Percentiles rank a stretch among this genome's conserved stretches.
phyloP scores from a whole-genome alignment of 2,113 vertebrate genomes.

The Scomber japonicus region DNA sequence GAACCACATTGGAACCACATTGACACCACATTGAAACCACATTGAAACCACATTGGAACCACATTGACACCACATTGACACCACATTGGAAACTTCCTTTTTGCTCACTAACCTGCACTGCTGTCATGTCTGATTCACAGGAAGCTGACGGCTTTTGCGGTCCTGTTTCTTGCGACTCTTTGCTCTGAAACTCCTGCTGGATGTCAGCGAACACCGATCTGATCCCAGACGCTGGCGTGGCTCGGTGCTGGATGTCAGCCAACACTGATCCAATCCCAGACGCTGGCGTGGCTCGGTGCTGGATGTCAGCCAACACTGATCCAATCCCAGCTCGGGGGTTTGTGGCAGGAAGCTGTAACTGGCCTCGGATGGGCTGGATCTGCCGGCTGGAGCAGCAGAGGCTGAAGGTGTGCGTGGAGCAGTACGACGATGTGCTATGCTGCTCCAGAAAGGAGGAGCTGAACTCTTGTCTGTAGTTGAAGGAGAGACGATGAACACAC shows the following conservation, averaged over 20 bases:
- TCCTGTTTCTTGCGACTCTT: conserved; percentile 6
- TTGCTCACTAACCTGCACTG: conserved; percentile 40
- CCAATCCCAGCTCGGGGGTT: conserved; percentile 36
- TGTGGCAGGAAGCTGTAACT: conserved; percentile 41
- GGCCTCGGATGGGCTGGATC: conserved; percentile 58
- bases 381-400: conserved; percentile 60
- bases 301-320: conserved; percentile 55
- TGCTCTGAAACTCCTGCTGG: conserved; percentile 55
- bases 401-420: conserved; percentile 62
- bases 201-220: conserved; percentile 49
- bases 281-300: conserved; percentile 3
- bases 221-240: too few relatives aligned
- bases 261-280: too few relatives aligned
- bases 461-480: conserved; percentile 26
- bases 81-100: background rate
- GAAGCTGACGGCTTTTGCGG: background rate
- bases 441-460: conserved; percentile 39
- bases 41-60: too few relatives aligned
- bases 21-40: too few relatives aligned
- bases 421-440: conserved; percentile 53
- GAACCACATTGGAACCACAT: background rate
- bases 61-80: background rate
- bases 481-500: background rate
- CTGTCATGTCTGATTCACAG: background rate
- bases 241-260: too few relatives aligned